Conservation (phyloP, 1,140 invertebrate species). For the Caenorhabditis latens region DNA sequence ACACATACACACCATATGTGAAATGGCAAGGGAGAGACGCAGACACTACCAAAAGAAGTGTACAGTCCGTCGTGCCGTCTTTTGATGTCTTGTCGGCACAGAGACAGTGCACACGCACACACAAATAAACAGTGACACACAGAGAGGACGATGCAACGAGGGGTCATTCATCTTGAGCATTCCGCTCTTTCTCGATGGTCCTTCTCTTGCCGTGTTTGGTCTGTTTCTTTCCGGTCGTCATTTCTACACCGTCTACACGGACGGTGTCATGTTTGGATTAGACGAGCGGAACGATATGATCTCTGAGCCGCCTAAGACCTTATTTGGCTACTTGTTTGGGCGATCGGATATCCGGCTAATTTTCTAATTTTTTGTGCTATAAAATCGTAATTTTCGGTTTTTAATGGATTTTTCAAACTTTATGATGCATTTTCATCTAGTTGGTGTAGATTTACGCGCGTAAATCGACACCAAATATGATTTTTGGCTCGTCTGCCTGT, state of each 20-base stretch:
- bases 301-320: too few relatives aligned
- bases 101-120: constrained; percentile 9
- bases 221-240: background rate
- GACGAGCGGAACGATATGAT: background rate
- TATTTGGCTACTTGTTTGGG: too few relatives aligned
- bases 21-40: background rate
- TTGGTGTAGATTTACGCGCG: too few relatives aligned
- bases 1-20: background rate
- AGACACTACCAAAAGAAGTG: background rate
- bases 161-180: constrained; percentile 40
- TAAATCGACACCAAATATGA: too few relatives aligned
- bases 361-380: too few relatives aligned
- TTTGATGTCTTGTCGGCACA: constrained; percentile 21
- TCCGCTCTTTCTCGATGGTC: constrained; percentile 26
- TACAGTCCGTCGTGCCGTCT: background rate
- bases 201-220: background rate
- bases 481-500: too few relatives aligned
- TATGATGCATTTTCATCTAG: too few relatives aligned
- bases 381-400: too few relatives aligned
- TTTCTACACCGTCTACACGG: background rate
- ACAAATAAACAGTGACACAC: background rate
- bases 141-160: background rate
- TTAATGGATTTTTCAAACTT: too few relatives aligned
- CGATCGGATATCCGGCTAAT: too few relatives aligned
- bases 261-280: constrained; percentile 53